A percentile compares a stretch with the other conserved stretches of the same genome.
Evolutionary conservation across 2,888 invertebrate species (phyloP).

Genomic region (Petrolisthes cinctipes): DNA sequence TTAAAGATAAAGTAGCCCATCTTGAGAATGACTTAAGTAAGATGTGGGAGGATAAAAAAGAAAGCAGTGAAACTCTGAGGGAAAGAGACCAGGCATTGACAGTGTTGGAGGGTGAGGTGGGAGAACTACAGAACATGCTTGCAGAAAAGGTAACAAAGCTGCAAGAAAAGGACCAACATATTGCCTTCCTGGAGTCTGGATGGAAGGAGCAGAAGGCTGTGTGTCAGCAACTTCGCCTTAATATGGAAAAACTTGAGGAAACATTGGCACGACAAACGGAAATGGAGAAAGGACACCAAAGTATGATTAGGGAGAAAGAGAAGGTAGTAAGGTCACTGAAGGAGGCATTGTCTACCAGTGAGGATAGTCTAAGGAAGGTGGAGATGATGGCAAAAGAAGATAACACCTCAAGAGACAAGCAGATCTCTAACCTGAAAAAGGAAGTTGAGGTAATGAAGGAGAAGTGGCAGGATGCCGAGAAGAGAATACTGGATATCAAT

Average conservation of each 20-base stretch:
- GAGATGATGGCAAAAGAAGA: neutral
- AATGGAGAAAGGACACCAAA: neutral
- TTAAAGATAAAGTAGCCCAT: neutral
- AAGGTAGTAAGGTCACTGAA: neutral
- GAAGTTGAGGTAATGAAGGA: neutral
- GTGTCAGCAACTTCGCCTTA: neutral
- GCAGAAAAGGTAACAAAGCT: neutral
- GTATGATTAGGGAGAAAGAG: neutral
- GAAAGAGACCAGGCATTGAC: neutral
- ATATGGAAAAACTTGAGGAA: neutral
- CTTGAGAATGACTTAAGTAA: neutral
- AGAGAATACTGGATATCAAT: neutral
- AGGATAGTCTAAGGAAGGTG: neutral
- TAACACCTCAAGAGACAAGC: neutral
- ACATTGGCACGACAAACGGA: neutral
- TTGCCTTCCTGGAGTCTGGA: neutral
- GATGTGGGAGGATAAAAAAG: neutral
- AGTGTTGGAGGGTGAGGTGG: constrained; percentile 1
- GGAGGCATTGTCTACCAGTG: neutral
- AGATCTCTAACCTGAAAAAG: neutral
- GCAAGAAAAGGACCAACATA: neutral
- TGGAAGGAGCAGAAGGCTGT: neutral
- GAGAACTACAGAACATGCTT: neutral
- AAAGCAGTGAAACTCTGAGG: neutral
- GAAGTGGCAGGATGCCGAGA: neutral